phyloP scores from a whole-genome alignment of 2,113 vertebrate species.

The Aptenodytes patagonicus region DNA sequence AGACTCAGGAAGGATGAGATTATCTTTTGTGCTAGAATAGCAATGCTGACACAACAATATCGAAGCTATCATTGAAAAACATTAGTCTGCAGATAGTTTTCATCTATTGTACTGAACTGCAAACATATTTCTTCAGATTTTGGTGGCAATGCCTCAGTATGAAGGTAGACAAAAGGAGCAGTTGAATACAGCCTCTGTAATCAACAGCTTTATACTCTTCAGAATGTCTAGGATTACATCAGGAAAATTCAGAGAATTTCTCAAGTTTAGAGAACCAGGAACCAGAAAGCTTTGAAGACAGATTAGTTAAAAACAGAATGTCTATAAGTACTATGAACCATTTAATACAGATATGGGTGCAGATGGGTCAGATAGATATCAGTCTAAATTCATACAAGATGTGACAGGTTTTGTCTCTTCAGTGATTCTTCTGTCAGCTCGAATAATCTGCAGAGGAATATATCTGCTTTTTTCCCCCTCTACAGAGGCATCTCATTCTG shows the following conservation, averaged over 20 bases:
- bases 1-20: slow-evolving; percentile 1
- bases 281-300: slow-evolving; percentile 41
- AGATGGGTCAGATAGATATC: slow-evolving; percentile 31
- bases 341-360: slow-evolving; percentile 14
- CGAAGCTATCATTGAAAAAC: background rate
- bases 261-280: slow-evolving; percentile 24
- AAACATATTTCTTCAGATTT: background rate
- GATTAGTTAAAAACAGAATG: slow-evolving; percentile 39
- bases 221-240: slow-evolving; percentile 31
- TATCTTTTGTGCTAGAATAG: slow-evolving; percentile 18
- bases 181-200: slow-evolving; percentile 5
- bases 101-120: background rate
- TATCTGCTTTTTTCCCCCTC: background rate
- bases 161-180: background rate
- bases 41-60: slow-evolving; percentile 46
- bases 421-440: slow-evolving; percentile 48
- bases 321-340: background rate
- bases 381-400: slow-evolving; percentile 43
- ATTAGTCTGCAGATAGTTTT: background rate
- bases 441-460: slow-evolving; percentile 48
- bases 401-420: slow-evolving; percentile 40
- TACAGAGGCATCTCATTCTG: slow-evolving; percentile 13
- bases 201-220: background rate
- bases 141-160: background rate
- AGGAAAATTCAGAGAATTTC: background rate